Evolutionary conservation across 2,888 invertebrate species (phyloP).

Genomic region (Leptinotarsa juncta): DNA sequence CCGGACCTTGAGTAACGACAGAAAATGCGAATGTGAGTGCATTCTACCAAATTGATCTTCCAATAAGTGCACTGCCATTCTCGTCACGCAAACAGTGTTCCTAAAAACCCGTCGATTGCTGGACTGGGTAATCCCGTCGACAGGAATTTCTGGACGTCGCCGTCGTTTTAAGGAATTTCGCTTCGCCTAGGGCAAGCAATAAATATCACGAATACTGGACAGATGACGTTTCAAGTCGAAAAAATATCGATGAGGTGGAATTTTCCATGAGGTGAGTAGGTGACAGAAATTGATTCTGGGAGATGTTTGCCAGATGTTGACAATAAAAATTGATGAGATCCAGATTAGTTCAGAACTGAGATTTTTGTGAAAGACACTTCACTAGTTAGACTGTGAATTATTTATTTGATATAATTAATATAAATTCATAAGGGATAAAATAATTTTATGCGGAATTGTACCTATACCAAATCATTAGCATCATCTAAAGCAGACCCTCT

Average conservation of each 20-base stretch:
- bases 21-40: slow-evolving; percentile 22
- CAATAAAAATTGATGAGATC: no score
- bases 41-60: slow-evolving; percentile 19
- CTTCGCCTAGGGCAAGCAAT: background rate
- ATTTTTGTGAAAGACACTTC: no score
- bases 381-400: no score
- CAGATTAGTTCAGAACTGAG: no score
- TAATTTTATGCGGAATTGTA: no score
- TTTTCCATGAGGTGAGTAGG: no score
- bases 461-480: no score
- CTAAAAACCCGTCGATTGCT: slow-evolving; percentile 19
- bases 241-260: background rate
- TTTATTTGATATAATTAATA: no score
- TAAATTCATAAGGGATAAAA: no score
- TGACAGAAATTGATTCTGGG: no score
- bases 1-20: background rate
- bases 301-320: no score
- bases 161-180: background rate
- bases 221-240: background rate
- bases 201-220: background rate
- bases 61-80: slow-evolving; percentile 24
- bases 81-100: slow-evolving; percentile 21
- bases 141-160: background rate
- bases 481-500: no score
- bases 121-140: background rate